These are phyloP conservation scores for Coranthus polyacanthus DNA, from an alignment of 2,797 vertebrate genomes.

Conservation along the genomic window DNA sequence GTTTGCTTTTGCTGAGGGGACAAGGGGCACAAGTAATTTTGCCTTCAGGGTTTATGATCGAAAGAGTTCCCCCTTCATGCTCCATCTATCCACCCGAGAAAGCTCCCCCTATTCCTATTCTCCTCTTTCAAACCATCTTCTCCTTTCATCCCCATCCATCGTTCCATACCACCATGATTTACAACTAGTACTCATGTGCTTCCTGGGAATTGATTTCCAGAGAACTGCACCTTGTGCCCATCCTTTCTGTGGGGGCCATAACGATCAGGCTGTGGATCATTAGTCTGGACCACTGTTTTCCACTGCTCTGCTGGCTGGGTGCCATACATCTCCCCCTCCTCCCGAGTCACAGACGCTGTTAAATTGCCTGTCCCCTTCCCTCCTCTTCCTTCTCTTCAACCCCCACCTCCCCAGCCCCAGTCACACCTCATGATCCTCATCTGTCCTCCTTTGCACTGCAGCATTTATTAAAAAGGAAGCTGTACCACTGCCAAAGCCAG, in stretches of 20 bases:
- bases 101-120: constrained; percentile 45
- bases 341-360: constrained; percentile 65
- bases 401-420: constrained; percentile 49
- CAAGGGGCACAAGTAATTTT: constrained; percentile 65
- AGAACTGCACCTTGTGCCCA: constrained; percentile 79
- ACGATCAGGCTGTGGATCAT: constrained; percentile 86
- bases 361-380: constrained; percentile 73
- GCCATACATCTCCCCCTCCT: constrained; percentile 78
- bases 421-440: constrained; percentile 79
- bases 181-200: constrained; percentile 78
- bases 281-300: constrained; percentile 87
- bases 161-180: constrained; percentile 77
- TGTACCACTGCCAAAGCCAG: constrained; percentile 45
- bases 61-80: constrained; percentile 74
- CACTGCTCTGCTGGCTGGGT: constrained; percentile 79
- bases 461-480: constrained; percentile 77
- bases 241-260: constrained; percentile 84
- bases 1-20: constrained; percentile 66
- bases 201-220: constrained; percentile 87
- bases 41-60: constrained; percentile 79
- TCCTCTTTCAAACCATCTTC: constrained; percentile 61
- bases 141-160: constrained; percentile 71
- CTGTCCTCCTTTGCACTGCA: constrained; percentile 75
- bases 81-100: constrained; percentile 52
- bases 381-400: constrained; percentile 54